Conservation (phyloP, 1,140 invertebrate species). For the Diploscapter pachys region DNA sequence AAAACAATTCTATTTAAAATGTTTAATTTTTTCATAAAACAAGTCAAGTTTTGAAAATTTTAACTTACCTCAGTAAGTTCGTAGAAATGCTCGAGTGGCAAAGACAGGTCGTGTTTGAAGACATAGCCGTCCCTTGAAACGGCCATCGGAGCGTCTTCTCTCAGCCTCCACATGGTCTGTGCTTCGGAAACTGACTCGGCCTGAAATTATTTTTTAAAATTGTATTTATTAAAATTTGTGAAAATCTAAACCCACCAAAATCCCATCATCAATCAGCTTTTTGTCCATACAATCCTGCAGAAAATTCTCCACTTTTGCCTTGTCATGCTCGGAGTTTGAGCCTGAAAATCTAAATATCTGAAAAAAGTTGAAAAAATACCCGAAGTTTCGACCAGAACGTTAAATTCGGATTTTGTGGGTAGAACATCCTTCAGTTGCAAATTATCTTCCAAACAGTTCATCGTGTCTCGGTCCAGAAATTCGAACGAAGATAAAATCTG, state of each 20-base stretch:
- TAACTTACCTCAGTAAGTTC: conserved; percentile 68
- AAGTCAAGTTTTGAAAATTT: conserved; percentile 34
- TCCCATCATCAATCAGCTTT: conserved; percentile 76
- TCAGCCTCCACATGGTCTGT: conserved; percentile 61
- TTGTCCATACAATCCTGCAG: conserved; percentile 72
- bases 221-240: conserved; percentile 63
- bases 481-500: conserved; percentile 39
- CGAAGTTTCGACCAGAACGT: conserved; percentile 38
- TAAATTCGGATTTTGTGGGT: conserved; percentile 13
- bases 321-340: conserved; percentile 72
- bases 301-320: conserved; percentile 79
- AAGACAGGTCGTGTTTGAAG: conserved; percentile 91
- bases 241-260: conserved; percentile 67
- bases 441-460: conserved; percentile 37
- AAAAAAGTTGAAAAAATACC: conserved; percentile 1
- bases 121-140: conserved; percentile 79
- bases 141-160: conserved; percentile 77
- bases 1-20: too few species aligned
- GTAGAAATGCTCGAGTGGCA: conserved; percentile 81
- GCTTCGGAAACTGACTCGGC: conserved; percentile 26
- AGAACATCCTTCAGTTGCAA: conserved; percentile 28
- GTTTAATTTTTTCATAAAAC: conserved; percentile 60
- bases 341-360: too few species aligned
- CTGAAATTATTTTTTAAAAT: conserved; percentile 47
- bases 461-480: conserved; percentile 33